Conservation (phyloP, 92 coral and sea anemone genomes). For the Palythoa caribaeorum region DNA sequence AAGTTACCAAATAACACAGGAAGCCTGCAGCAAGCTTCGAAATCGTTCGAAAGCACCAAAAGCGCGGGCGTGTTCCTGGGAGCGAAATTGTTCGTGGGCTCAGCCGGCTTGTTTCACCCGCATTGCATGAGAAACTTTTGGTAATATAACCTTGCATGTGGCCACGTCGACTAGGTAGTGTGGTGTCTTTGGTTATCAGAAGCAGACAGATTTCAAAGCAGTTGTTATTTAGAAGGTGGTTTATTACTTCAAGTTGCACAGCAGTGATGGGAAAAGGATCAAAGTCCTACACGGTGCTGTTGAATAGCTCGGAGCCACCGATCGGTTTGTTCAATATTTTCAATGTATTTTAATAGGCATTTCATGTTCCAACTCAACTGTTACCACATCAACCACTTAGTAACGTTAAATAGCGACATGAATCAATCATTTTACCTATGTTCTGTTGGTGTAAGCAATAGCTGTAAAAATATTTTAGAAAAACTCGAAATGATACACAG, state of each 20-base stretch:
- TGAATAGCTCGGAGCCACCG: constrained; percentile 81
- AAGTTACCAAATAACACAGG: too few species aligned
- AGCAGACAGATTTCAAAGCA: constrained; percentile 30
- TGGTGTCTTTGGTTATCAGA: constrained; percentile 45
- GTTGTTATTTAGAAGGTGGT: constrained; percentile 5
- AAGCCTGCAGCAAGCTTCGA: too few species aligned
- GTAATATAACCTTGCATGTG: constrained; percentile 64
- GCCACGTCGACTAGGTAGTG: constrained; percentile 60
- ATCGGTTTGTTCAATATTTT: constrained; percentile 74
- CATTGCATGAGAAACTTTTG: constrained; percentile 30
- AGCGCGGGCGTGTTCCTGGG: neutral
- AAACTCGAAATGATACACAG: neutral
- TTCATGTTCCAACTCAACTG: neutral
- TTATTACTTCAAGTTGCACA: constrained; percentile 11
- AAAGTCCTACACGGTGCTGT: constrained; percentile 76
- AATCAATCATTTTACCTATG: neutral
- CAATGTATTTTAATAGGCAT: neutral
- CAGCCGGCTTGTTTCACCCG: constrained; percentile 14
- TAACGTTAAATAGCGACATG: neutral
- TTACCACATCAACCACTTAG: neutral
- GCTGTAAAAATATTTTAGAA: neutral
- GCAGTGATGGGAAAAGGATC: constrained; percentile 45
- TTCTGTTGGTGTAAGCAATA: neutral
- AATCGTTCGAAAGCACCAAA: too few species aligned
- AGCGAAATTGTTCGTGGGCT: constrained; percentile 34